phyloP scores from a whole-genome alignment of 2,888 invertebrate genomes.

The Calameuta filiformis region DNA sequence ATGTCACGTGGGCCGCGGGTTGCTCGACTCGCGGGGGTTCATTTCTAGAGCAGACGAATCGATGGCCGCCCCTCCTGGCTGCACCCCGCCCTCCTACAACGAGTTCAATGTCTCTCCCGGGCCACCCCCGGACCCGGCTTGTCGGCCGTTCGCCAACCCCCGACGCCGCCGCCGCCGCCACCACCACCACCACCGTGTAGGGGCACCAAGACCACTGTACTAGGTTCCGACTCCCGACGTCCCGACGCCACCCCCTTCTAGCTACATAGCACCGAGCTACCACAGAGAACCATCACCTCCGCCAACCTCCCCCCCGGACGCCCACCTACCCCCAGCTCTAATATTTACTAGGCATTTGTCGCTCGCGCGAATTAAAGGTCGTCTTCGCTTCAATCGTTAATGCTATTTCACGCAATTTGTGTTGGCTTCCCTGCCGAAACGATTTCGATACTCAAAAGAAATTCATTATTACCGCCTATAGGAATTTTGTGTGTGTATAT shows the following conservation, averaged over 20 bases:
- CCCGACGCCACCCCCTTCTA: conserved; percentile 14
- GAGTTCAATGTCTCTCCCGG: conserved; percentile 64
- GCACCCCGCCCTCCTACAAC: conserved; percentile 47
- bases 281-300: too few relatives aligned
- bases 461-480: too few relatives aligned
- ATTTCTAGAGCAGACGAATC: conserved; percentile 61
- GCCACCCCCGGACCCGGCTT: conserved; percentile 42
- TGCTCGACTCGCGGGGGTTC: conserved; percentile 27
- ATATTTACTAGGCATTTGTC: conserved; percentile 25
- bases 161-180: background rate
- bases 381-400: conserved; percentile 15
- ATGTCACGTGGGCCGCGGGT: conserved; percentile 35
- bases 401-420: conserved; percentile 9
- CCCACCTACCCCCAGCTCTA: conserved; percentile 3
- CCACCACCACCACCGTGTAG: too few relatives aligned
- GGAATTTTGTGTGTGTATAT: too few relatives aligned
- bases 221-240: too few relatives aligned
- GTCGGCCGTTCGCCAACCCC: conserved; percentile 31
- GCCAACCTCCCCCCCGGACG: background rate
- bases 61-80: conserved; percentile 47
- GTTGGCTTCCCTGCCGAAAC: background rate
- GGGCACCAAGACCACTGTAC: too few relatives aligned
- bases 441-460: too few relatives aligned
- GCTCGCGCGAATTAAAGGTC: conserved; percentile 22
- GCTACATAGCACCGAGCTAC: too few relatives aligned